Evolutionary conservation across 2,888 invertebrate species (phyloP).

Genomic region (Xanthostigma xanthostigma): DNA sequence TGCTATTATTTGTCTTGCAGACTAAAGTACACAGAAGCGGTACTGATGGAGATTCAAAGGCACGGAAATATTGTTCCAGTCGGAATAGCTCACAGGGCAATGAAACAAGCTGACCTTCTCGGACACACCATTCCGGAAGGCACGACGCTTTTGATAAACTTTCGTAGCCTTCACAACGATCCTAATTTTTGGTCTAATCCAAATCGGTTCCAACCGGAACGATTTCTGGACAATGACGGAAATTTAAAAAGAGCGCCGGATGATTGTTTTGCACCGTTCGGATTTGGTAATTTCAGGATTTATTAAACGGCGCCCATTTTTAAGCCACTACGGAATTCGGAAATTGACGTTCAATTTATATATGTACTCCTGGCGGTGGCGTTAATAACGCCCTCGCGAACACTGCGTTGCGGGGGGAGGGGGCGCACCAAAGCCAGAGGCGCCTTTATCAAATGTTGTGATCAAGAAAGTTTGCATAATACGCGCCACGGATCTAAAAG

Average conservation of each 20-base stretch:
- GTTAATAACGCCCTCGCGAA: no score
- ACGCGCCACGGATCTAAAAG: no score
- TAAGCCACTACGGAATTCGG: background rate
- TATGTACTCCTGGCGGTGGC: no score
- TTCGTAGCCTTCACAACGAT: slow-evolving; percentile 47
- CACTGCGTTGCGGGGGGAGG: no score
- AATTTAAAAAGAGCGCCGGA: slow-evolving; percentile 28
- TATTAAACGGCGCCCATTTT: background rate
- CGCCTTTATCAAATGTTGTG: no score
- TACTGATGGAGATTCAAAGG: slow-evolving; percentile 35
- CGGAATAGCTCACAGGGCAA: slow-evolving; percentile 36
- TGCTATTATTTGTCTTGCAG: slow-evolving; percentile 17
- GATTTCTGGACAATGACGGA: slow-evolving; percentile 42
- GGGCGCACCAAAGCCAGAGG: no score
- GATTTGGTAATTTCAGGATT: slow-evolving; percentile 37
- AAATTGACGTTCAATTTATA: no score
- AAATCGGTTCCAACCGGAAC: slow-evolving; percentile 41
- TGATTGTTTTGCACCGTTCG: slow-evolving; percentile 46
- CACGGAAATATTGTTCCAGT: slow-evolving; percentile 33
- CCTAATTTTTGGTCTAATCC: slow-evolving; percentile 40
- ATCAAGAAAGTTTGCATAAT: no score
- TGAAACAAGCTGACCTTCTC: slow-evolving; percentile 26
- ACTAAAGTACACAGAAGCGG: slow-evolving; percentile 29
- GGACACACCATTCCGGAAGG: slow-evolving; percentile 36
- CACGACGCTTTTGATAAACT: slow-evolving; percentile 41